Evolutionary conservation across 2,888 invertebrate species (phyloP), one percentile per base, ranked within the genome.

Genomic region (Andricus quercusramuli): DNA sequence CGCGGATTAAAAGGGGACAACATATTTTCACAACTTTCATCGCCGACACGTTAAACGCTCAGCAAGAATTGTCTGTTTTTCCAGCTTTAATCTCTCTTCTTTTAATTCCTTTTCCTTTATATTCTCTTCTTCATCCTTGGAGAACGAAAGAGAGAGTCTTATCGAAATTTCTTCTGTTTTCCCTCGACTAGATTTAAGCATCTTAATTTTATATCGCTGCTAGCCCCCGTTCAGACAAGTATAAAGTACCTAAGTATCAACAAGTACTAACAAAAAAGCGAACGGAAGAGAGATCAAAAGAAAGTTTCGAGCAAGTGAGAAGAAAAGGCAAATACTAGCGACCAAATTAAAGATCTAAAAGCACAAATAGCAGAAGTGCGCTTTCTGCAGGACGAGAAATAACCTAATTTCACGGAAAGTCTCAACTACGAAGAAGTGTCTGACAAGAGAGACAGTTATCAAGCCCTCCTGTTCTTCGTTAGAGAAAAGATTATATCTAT

Each of bases 11-110:
- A 56, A 56, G 74, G 56, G 56, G 74, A 74, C 74, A 56, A 74
- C 74, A 74, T 74, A 74, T 74, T 74, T 74, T 74, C 74, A 74
- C 56, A 74, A 74, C 32, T 74, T 74, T 74, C 56, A 74, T 74
- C 74, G 74, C 32, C 56, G 56, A 56, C 74, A 37, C 74, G 74
- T 56, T 74, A 74, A 74, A 74, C n/a, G 74, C 74, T 74, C 56
- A 74, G 74, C 56, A 74, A 11, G 56, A 74, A 74, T 56, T 29
- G 74, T 74, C 56, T 74, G 29, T 22, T 74, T 74, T 13, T 74
- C n/a, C 32, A 74, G 74, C 56, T 74, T 51, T 56, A 74, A 51
- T 74, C 74, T 32, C 32, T 51, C n/a, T 29, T 29, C 37, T 74
- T 51, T 74, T 74, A 25, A 25, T 51, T 74, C 20, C 6, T 32